Base-by-base conservation (phyloP, 2,888 invertebrate genomes). In the Nymphalis c-album region DNA sequence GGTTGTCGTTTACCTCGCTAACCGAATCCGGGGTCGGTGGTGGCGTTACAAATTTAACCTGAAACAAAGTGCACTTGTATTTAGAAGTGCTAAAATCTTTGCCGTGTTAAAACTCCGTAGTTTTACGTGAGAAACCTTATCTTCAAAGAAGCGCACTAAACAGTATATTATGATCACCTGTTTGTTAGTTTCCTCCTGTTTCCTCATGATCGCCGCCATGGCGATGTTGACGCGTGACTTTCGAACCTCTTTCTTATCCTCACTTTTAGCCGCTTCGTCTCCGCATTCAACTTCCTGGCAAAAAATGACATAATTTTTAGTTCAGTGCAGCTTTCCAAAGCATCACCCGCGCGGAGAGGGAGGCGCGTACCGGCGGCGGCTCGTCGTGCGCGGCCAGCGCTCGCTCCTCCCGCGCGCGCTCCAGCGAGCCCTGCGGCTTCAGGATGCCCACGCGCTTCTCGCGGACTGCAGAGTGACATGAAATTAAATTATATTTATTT, bases 191-290 rank as follows among this genome's bases (percentile, higher is more conserved):
- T 94, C 95, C 80, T 95, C 95, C 74, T 95, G 94, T 71, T 95
- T 95, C 73, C 95, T 91, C 91, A 95, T 94, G 78, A 96, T 95
- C 71, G 95, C 95, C 68, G 95, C 95, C 93, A 97, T 94, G 0
- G 96, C 97, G 58, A 96, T 95, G 84, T 97, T 97, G 79, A 96
- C 96, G 70, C 96, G 92, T 2, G 93, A 89, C 71, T 94, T 91
- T 73, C 94, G 90, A 70, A 89, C 86, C 64, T 90, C 90, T 63
- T 82, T 86, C 73, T 85, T 86, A 65, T 90, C 91, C 51, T 87
- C 87, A 5, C 77, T 74, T 63, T 85, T 86, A 55, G 73, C 76
- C 26, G 70, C 72, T 31, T 86, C 88, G 18, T 85, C 87, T 20
- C 68, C 73, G 7, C 68, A 70, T 16, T 87, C 88, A 0, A 74